Evolutionary conservation across 2,888 invertebrate genomes (phyloP).

Genomic region (Drosophila koepferae): DNA sequence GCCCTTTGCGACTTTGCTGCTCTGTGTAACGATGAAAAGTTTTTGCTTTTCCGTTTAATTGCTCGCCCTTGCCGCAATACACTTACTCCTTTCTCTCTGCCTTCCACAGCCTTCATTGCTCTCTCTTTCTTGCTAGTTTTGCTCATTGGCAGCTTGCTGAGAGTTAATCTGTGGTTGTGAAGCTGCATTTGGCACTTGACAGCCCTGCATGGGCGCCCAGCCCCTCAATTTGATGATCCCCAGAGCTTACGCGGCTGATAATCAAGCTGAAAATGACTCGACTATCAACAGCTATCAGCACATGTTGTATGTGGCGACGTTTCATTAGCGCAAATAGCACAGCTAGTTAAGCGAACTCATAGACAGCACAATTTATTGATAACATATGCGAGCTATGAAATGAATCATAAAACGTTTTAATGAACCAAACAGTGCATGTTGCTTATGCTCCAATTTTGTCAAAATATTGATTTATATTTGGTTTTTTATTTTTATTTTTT

Average conservation of each 20-base stretch:
- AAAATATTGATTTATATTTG: not conserved
- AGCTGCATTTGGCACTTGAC: constrained; percentile 63
- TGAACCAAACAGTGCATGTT: not conserved
- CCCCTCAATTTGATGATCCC: constrained; percentile 29
- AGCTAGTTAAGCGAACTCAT: constrained; percentile 13
- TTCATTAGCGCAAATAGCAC: constrained; percentile 26
- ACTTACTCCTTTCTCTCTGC: not conserved
- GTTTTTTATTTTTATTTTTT: no score
- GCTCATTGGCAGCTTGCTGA: constrained; percentile 18
- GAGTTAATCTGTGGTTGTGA: constrained; percentile 68
- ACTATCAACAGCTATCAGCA: constrained; percentile 19
- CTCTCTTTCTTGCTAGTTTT: not conserved
- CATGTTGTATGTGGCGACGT: constrained; percentile 6
- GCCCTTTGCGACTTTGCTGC: constrained; percentile 52
- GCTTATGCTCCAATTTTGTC: not conserved
- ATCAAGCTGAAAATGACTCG: constrained; percentile 32
- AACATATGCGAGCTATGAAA: constrained; percentile 10
- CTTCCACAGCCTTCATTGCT: not conserved
- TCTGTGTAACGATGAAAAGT: constrained; percentile 59
- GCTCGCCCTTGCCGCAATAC: constrained; percentile 37
- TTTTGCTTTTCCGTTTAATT: constrained; percentile 71
- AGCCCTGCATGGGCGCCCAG: constrained; percentile 26
- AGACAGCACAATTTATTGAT: constrained; percentile 23
- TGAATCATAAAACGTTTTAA: constrained; percentile 17
- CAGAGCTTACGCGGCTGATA: constrained; percentile 38